Base-by-base conservation (phyloP, 2,797 vertebrate genomes). In the Myiothlypis chrysogaster region DNA sequence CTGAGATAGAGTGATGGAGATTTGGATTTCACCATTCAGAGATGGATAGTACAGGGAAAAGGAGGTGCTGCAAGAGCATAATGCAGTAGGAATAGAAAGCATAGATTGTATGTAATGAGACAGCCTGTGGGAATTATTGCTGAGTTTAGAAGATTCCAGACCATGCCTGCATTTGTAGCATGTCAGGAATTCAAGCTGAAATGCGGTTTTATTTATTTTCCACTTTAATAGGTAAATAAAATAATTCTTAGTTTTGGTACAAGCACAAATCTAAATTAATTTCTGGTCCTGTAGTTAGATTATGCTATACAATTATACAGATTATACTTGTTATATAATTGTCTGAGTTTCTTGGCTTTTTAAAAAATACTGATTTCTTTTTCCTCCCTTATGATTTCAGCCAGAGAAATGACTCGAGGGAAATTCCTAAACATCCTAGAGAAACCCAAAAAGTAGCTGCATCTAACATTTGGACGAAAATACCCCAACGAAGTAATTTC, bases 391-490 rank as follows among this genome's bases (percentile, higher is more conserved):
- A 88, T 98, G 97, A 93, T 98, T 98, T 61, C 98, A 99, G 99
- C 99, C 84, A 98, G 99, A 96, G 99, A 99, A 98, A 99, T 99
- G 99, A 99, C 99, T 85, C 98, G 99, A 77, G 99, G 99, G 14
- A 99, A 99, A 95, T 99, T 99, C 96, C 98, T 99, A 94, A 99
- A 99, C 97, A 99, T 99, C 97, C 96, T 99, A 97, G 99, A 99
- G 97, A 99, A 99, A 96, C 98, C 98, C 52, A 99, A 99, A 98
- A 99, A 99, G 97, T 99, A 98, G 97, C 93, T 70, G 59, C 88
- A 64, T 52, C 23, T 72, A 85, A 35, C 34, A 2, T 71, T 91
- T 50, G 83, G 73, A 95, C 4, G 16, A 39, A 94, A 87, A 72
- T 94, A 73, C 43, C n/a, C 53, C 75, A 73, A 9, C 82, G 49